These are phyloP conservation scores for Nephila pilipes DNA, from an alignment of 1,140 invertebrate species.

Conservation along the genomic window DNA sequence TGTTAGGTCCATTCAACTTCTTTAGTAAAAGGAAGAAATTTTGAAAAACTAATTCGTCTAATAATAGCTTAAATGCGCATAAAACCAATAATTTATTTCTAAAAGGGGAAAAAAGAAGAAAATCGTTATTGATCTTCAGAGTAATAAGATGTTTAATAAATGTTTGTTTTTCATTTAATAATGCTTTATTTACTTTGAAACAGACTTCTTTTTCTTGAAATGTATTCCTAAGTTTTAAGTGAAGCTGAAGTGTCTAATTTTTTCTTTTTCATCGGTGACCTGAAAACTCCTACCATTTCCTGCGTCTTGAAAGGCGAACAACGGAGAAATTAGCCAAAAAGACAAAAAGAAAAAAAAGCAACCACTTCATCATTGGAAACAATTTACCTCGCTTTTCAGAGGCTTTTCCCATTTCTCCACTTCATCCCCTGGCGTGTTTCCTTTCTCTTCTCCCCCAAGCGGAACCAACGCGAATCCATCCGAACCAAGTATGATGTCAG, in stretches of 20 bases:
- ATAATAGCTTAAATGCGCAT: no score
- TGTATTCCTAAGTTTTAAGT: no score
- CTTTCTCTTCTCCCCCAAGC: constrained; percentile 13
- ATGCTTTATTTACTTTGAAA: background rate
- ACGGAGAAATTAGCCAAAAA: constrained; percentile 12
- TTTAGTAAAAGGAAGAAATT: no score
- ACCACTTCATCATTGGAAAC: constrained; percentile 9
- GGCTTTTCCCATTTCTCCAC: background rate
- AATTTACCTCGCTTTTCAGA: constrained; percentile 52
- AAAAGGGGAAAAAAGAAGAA: no score
- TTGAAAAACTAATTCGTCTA: no score
- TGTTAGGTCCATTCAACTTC: no score
- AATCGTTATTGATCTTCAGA: no score
- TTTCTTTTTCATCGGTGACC: background rate
- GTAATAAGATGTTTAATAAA: no score
- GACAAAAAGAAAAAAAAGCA: constrained; percentile 21
- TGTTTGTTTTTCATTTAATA: background rate
- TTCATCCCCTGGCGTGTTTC: background rate
- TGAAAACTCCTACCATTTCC: background rate
- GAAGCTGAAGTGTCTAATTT: background rate
- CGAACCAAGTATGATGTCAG: constrained; percentile 9
- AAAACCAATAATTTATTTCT: no score
- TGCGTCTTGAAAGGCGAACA: constrained; percentile 7
- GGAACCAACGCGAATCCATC: constrained; percentile 32
- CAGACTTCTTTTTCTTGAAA: background rate